These are phyloP conservation scores for Drepana falcataria DNA, from an alignment of 2,888 invertebrate species.

Conservation along the genomic window DNA sequence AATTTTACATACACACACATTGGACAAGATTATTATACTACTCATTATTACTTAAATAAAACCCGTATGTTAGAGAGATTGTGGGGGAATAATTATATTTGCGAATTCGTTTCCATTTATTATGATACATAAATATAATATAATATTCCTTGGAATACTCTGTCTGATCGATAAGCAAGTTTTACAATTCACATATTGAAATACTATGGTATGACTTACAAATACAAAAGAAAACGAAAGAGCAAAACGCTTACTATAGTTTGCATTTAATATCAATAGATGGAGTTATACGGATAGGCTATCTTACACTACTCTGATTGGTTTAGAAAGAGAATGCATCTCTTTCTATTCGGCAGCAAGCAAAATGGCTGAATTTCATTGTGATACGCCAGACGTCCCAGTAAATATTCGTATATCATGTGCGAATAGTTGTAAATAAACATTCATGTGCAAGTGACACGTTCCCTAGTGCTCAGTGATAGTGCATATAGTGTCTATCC, in stretches of 20 bases:
- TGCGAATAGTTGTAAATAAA: constrained; percentile 59
- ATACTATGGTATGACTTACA: too few species aligned
- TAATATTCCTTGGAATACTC: too few species aligned
- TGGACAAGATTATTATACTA: too few species aligned
- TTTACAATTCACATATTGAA: too few species aligned
- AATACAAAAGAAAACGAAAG: too few species aligned
- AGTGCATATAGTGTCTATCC: constrained; percentile 45
- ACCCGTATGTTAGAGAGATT: too few species aligned
- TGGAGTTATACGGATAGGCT: neutral
- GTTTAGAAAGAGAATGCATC: constrained; percentile 27
- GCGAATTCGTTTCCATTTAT: too few species aligned
- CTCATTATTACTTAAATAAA: too few species aligned
- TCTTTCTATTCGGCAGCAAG: constrained; percentile 46
- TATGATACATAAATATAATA: too few species aligned
- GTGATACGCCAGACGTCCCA: constrained; percentile 65
- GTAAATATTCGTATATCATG: constrained; percentile 46
- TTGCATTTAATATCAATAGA: neutral
- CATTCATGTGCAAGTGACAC: constrained; percentile 44
- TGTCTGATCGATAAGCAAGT: too few species aligned
- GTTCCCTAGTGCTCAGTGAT: constrained; percentile 44
- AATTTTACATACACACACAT: too few species aligned
- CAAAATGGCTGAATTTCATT: constrained; percentile 70
- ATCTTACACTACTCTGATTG: constrained; percentile 20
- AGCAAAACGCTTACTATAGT: neutral
- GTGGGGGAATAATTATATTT: too few species aligned